Percentiles rank a stretch among this genome's conserved stretches.
Conservation (phyloP, 2,113 vertebrate species). For the Callocephalon fimbriatum region DNA sequence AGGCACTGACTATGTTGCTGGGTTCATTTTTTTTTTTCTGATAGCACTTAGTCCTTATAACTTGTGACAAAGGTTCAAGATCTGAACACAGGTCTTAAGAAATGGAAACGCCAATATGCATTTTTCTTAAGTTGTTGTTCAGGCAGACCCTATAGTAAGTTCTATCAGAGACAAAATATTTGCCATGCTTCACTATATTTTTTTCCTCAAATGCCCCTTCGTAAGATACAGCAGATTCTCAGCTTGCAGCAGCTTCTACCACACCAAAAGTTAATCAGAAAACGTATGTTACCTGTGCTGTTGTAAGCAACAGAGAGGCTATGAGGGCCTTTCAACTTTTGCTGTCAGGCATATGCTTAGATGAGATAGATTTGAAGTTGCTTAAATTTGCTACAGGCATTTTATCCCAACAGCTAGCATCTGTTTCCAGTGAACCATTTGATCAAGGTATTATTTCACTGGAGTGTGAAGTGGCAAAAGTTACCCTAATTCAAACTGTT, state of each 20-base stretch:
- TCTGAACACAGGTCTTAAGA: neutral
- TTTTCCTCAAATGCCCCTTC: neutral
- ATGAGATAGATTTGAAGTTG: conserved; percentile 14
- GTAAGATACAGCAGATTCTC: neutral
- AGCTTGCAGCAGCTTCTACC: neutral
- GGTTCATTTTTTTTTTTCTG: neutral
- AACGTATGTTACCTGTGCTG: conserved; percentile 12
- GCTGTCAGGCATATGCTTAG: conserved; percentile 24
- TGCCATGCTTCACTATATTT: neutral
- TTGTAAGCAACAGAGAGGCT: neutral
- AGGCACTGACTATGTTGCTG: neutral
- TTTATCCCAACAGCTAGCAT: conserved; percentile 49
- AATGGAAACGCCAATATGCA: neutral
- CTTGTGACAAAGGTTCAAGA: neutral
- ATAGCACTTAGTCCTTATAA: neutral
- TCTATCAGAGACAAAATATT: neutral
- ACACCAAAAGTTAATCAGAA: conserved; percentile 46
- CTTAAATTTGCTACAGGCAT: conserved; percentile 42
- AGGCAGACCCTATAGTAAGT: neutral
- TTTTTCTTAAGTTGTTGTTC: neutral
- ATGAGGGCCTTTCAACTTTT: neutral
- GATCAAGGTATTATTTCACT: conserved; percentile 57
- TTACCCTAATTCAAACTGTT: neutral
- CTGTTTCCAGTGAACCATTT: conserved; percentile 67
- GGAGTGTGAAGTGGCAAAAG: conserved; percentile 48